Percentiles rank a stretch among this genome's conserved stretches.
phyloP scores from a whole-genome alignment of 2,113 vertebrate genomes.

The Petrocephalus zakoni region DNA sequence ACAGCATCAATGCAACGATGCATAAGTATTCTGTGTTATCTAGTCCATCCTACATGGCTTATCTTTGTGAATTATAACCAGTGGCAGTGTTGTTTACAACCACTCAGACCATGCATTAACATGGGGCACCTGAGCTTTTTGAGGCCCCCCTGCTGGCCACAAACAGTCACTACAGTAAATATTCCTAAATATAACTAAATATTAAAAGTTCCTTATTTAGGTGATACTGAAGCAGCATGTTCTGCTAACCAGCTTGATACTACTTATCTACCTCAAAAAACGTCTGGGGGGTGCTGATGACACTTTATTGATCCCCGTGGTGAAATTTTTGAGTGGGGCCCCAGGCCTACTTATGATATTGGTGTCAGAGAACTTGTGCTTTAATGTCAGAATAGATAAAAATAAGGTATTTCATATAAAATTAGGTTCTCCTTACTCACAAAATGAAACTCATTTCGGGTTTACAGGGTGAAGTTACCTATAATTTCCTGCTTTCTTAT shows the following conservation, averaged over 20 bases:
- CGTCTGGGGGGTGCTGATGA: neutral
- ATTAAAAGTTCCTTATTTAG: neutral
- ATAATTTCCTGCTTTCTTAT: neutral
- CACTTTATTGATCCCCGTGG: neutral
- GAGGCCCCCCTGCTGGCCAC: neutral
- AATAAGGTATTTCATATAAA: neutral
- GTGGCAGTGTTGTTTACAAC: neutral
- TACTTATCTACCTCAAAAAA: neutral
- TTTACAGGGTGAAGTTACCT: conserved; percentile 8
- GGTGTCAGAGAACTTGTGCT: neutral
- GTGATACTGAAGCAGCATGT: neutral
- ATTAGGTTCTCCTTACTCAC: neutral
- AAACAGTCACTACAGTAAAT: neutral
- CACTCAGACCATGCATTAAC: neutral
- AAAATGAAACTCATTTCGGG: neutral
- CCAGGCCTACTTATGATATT: neutral
- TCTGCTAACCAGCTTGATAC: neutral
- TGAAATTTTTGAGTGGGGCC: neutral
- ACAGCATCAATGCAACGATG: neutral
- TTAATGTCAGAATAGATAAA: neutral
- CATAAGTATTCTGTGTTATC: neutral
- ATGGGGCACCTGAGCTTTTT: neutral
- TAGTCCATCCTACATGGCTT: neutral
- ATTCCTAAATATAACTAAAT: no score
- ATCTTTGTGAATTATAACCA: neutral